These are phyloP conservation scores for Ochotona princeps DNA, from an alignment of 2,113 vertebrate species.

Conservation along the genomic window DNA sequence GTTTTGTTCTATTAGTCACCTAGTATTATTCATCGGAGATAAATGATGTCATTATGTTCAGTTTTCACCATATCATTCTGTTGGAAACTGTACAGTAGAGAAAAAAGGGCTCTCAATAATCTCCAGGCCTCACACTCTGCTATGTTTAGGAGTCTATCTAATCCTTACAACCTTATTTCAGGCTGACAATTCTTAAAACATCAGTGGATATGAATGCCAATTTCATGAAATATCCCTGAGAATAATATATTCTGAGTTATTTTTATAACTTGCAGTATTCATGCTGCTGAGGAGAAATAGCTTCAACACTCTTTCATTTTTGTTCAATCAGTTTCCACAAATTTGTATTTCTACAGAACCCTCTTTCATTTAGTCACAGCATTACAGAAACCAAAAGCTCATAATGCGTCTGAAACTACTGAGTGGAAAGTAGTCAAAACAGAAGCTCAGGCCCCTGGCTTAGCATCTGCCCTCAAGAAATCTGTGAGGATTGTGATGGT, in stretches of 20 bases:
- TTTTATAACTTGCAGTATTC: slow-evolving; percentile 66
- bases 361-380: slow-evolving; percentile 60
- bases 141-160: slow-evolving; percentile 46
- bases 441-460: neutral
- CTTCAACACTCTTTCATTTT: slow-evolving; percentile 65
- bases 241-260: slow-evolving; percentile 48
- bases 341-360: slow-evolving; percentile 51
- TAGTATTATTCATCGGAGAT: slow-evolving; percentile 47
- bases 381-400: slow-evolving; percentile 54
- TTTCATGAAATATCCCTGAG: slow-evolving; percentile 39
- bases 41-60: slow-evolving; percentile 32
- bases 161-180: slow-evolving; percentile 59
- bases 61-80: slow-evolving; percentile 28
- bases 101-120: neutral
- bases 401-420: slow-evolving; percentile 58
- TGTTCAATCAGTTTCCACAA: slow-evolving; percentile 61
- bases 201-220: slow-evolving; percentile 48
- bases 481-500: neutral
- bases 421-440: slow-evolving; percentile 42
- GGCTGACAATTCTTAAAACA: slow-evolving; percentile 64
- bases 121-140: neutral
- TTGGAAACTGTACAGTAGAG: slow-evolving; percentile 28
- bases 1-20: slow-evolving; percentile 23
- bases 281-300: slow-evolving; percentile 38
- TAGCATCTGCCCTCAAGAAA: neutral